Evolutionary conservation across 1,140 invertebrate genomes (phyloP), one percentile per base, ranked within the genome.

Genomic region (Lucilia sericata): DNA sequence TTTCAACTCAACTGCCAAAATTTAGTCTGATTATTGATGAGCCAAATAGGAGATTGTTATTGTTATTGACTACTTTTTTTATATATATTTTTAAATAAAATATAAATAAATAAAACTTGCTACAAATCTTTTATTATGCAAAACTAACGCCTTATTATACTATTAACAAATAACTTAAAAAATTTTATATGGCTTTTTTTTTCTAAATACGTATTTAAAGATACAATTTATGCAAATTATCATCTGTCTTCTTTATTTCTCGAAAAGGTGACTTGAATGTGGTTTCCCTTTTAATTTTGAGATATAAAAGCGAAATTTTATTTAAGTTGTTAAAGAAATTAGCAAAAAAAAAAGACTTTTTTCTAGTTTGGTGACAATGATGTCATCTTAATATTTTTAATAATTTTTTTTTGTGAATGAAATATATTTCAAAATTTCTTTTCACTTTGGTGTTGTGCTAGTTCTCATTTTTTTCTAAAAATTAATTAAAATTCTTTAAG

Each of bases 81-180:
- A n/a, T n/a, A n/a, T n/a, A n/a, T n/a, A n/a, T n/a, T n/a, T 36
- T 36, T 51, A 51, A 51, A 51, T 12, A 7, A 13, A 12, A 0
- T 55, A 4, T 55, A 55, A 14, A 14, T 42, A 42, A 55, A 55
- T 17, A 55, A 55, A 55, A 55, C 51, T 55, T 55, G 51, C 13
- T 55, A 55, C 51, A 55, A 55, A 55, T 55, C 51, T 55, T 55
- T 55, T 55, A 55, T 55, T 55, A 55, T 55, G 51, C 51, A 17
- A 55, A 55, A 55, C 51, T 55, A 13, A 55, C 51, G 17, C 17
- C 17, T 55, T 55, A 55, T 42, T 42, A 55, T 55, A 55, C 25
- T 30, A 30, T 55, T 17, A 55, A 55, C 51, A 55, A 55, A 55
- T 17, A 55, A 55, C 51, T 55, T 7, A 4, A 13, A 42, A 42